Conservation (phyloP, 2,113 vertebrate genomes). For the Nyctibius bracteatus region DNA sequence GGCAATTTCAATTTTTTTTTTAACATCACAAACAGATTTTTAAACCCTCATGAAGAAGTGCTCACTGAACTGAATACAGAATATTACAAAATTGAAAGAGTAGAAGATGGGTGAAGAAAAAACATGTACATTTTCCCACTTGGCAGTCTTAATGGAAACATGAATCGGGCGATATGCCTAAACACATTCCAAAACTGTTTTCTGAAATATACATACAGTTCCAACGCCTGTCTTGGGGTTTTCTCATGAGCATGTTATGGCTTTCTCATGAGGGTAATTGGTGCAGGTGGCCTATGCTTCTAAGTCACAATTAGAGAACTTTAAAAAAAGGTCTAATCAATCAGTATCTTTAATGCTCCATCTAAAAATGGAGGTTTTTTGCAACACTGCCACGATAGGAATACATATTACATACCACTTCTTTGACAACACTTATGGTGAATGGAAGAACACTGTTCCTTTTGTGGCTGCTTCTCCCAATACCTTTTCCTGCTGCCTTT, state of each 20-base stretch:
- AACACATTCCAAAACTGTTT: background rate
- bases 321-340: background rate
- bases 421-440: background rate
- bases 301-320: background rate
- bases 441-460: background rate
- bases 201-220: background rate
- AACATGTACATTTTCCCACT: background rate
- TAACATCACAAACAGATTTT: background rate
- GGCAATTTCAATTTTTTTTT: background rate
- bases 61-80: background rate
- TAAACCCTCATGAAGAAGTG: background rate
- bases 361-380: background rate
- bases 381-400: background rate
- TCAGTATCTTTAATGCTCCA: background rate
- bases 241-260: background rate
- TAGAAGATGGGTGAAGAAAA: background rate
- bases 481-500: background rate
- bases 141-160: background rate
- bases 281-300: background rate
- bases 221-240: accelerated
- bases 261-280: background rate
- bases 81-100: background rate
- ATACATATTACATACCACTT: accelerated
- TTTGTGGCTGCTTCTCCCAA: background rate
- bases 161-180: background rate